Percentiles rank a stretch among this genome's conserved stretches.
Evolutionary conservation across 2,113 vertebrate species (phyloP).

Genomic region (Syrmaticus mikado): DNA sequence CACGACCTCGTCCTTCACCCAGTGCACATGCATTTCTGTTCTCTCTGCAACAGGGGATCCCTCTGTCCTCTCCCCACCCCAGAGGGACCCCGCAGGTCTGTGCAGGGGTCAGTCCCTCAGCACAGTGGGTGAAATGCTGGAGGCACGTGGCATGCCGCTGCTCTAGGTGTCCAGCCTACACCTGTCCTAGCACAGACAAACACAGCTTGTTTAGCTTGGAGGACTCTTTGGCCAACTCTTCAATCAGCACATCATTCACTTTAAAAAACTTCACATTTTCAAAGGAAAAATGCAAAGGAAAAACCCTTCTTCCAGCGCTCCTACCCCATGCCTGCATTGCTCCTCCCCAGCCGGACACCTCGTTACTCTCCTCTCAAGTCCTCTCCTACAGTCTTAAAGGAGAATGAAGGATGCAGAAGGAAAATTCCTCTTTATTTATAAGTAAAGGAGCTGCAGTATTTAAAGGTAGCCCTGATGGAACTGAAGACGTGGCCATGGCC

Average conservation of each 20-base stretch:
- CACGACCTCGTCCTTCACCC: not conserved
- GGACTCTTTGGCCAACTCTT: not conserved
- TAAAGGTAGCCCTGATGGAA: not conserved
- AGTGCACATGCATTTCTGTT: not conserved
- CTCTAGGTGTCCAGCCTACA: not conserved
- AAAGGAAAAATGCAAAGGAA: not conserved
- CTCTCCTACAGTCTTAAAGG: not conserved
- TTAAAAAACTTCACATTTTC: not conserved
- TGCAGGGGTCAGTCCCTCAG: fast-evolving
- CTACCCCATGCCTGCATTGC: fast-evolving
- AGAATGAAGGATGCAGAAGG: not conserved
- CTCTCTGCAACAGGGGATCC: not conserved
- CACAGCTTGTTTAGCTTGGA: not conserved
- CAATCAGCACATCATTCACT: not conserved
- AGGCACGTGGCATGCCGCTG: not conserved
- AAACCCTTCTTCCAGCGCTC: not conserved
- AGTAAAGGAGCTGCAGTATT: not conserved
- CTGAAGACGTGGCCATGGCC: no score
- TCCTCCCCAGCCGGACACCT: fast-evolving
- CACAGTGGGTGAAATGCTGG: fast-evolving
- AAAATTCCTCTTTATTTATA: not conserved
- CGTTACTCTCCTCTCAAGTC: not conserved
- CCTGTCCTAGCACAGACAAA: fast-evolving
- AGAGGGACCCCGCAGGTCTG: fast-evolving
- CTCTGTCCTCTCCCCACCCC: not conserved